Evolutionary conservation across 2,113 vertebrate species (phyloP).

Genomic region (Verasper variegatus): DNA sequence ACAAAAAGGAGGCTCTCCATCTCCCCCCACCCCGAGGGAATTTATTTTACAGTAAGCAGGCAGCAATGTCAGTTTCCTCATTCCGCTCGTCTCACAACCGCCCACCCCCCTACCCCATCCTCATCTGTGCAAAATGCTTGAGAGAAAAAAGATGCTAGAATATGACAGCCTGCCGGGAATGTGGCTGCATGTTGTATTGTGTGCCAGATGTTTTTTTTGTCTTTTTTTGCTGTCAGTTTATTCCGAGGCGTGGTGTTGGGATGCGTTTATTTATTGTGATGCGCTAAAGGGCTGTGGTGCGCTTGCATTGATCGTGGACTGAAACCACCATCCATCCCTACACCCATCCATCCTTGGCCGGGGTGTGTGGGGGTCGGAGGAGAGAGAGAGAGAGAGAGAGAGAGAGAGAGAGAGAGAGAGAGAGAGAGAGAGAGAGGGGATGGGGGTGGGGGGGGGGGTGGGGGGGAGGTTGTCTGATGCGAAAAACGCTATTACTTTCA

Average conservation of each 20-base stretch:
- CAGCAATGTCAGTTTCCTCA: constrained; percentile 68
- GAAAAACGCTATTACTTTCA: constrained; percentile 45
- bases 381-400: not conserved
- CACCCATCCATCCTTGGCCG: constrained; percentile 39
- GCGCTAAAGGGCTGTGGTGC: constrained; percentile 53
- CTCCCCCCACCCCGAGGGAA: constrained; percentile 56
- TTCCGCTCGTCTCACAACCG: constrained; percentile 31
- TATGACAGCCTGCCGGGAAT: constrained; percentile 51
- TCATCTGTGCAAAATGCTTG: constrained; percentile 27
- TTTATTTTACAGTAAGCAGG: constrained; percentile 79
- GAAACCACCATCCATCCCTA: constrained; percentile 52
- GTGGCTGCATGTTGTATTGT: constrained; percentile 50
- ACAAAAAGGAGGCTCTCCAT: constrained; percentile 64
- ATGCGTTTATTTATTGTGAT: constrained; percentile 10
- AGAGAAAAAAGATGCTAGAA: constrained; percentile 1
- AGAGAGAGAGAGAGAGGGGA: too few relatives aligned
- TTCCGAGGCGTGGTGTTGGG: constrained; percentile 38
- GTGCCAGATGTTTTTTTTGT: constrained; percentile 61
- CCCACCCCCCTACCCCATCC: constrained; percentile 20
- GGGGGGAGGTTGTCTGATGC: constrained; percentile 16
- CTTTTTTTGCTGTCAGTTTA: constrained; percentile 11
- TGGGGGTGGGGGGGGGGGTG: not conserved
- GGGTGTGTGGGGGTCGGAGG: constrained; percentile 40
- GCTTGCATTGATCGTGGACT: constrained; percentile 51
- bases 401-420: not conserved